Evolutionary conservation across 2,888 invertebrate genomes (phyloP).

Genomic region (Athalia circularis): DNA sequence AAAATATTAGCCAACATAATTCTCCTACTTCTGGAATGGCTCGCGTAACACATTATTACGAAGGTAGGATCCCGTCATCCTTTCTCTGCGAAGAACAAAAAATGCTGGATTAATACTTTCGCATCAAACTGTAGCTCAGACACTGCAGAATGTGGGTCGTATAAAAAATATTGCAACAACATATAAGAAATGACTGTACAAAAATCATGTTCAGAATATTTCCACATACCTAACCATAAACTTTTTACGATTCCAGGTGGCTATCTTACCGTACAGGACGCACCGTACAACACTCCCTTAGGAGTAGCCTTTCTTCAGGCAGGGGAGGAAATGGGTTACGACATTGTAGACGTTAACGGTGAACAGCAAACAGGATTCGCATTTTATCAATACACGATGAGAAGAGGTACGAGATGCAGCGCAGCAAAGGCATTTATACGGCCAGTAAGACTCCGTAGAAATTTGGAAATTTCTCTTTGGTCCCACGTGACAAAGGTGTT

Average conservation of each 20-base stretch:
- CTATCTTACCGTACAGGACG: conserved; percentile 85
- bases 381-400: conserved; percentile 92
- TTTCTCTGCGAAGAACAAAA: too few species aligned
- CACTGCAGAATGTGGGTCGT: too few species aligned
- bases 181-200: not conserved
- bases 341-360: conserved; percentile 90
- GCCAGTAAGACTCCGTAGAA: conserved; percentile 85
- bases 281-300: conserved; percentile 88
- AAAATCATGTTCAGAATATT: not conserved
- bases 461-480: conserved; percentile 88
- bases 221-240: not conserved
- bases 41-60: too few species aligned
- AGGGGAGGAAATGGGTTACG: conserved; percentile 94
- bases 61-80: too few species aligned
- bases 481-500: conserved; percentile 87
- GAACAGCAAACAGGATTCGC: conserved; percentile 91
- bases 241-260: conserved; percentile 79
- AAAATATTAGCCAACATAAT: too few species aligned
- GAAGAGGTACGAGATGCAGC: conserved; percentile 88
- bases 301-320: conserved; percentile 91
- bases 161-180: too few species aligned
- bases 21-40: too few species aligned
- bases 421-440: conserved; percentile 90
- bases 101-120: too few species aligned
- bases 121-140: too few species aligned